phyloP scores from a whole-genome alignment of 2,888 invertebrate species.

The Agrochola circellaris region DNA sequence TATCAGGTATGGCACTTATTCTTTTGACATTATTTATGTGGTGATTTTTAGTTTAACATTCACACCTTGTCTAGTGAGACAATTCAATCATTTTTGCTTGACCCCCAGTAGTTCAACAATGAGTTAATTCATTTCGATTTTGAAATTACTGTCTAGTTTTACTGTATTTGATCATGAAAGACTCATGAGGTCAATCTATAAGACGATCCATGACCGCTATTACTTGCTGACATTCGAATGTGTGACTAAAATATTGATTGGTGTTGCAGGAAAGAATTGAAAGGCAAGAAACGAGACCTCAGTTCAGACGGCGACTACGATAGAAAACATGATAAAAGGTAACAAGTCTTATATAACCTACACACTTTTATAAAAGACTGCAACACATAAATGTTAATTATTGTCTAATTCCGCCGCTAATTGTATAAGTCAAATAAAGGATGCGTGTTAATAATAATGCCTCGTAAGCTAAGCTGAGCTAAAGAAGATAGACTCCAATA shows the following conservation, averaged over 20 bases:
- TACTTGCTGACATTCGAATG: background rate
- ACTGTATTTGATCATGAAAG: background rate
- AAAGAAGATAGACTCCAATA: conserved; percentile 1
- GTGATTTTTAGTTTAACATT: background rate
- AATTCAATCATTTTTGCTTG: background rate
- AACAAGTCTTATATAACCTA: conserved; percentile 56
- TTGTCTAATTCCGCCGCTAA: conserved; percentile 55
- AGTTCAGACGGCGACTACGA: conserved; percentile 89
- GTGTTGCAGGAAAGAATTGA: conserved; percentile 86
- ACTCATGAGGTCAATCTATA: background rate
- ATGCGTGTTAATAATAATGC: conserved; percentile 43
- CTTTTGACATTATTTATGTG: background rate
- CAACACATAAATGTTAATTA: conserved; percentile 36
- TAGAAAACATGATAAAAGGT: conserved; percentile 89
- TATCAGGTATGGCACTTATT: conserved; percentile 87
- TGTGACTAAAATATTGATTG: conserved; percentile 23
- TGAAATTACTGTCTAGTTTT: background rate
- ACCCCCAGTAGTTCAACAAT: background rate
- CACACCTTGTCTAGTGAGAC: background rate
- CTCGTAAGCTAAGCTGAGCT: conserved; percentile 38
- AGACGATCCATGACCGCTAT: background rate
- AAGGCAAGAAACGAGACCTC: conserved; percentile 87
- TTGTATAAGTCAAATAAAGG: conserved; percentile 62
- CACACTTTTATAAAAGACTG: conserved; percentile 35
- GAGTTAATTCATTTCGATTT: background rate